These are phyloP conservation scores for Oceanodroma tethys DNA, from an alignment of 2,113 vertebrate genomes.

Conservation along the genomic window DNA sequence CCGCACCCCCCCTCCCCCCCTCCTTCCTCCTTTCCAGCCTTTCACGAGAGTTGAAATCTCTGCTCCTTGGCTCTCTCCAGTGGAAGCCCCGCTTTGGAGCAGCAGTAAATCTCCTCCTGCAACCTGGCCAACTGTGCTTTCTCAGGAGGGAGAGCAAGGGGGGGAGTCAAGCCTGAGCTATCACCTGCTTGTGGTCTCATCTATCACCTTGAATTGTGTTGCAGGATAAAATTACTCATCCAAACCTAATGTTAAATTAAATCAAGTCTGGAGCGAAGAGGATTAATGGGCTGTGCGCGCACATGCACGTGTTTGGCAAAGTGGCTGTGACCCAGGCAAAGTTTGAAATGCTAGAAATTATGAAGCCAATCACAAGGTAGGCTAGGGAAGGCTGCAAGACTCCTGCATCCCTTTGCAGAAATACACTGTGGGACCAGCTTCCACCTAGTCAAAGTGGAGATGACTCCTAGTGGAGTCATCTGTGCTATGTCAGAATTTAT, in stretches of 20 bases:
- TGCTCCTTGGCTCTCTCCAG: background rate
- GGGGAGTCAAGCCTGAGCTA: background rate
- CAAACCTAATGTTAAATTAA: slow-evolving; percentile 69
- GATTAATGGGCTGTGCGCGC: slow-evolving; percentile 55
- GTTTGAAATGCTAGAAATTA: background rate
- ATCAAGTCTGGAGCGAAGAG: slow-evolving; percentile 47
- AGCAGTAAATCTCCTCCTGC: background rate
- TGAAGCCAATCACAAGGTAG: background rate
- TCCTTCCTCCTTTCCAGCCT: background rate
- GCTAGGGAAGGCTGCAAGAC: background rate
- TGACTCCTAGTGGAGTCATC: background rate
- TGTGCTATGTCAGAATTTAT: background rate
- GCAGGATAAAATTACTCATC: slow-evolving; percentile 69
- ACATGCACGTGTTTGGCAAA: background rate
- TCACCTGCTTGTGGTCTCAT: slow-evolving; percentile 52
- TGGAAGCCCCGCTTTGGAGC: background rate
- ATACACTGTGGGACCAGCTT: background rate
- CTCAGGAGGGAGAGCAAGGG: background rate
- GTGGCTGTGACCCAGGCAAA: background rate
- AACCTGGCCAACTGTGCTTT: background rate
- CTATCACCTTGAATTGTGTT: slow-evolving; percentile 63
- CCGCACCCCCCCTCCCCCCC: background rate
- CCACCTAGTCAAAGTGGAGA: background rate
- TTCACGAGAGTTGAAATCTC: background rate
- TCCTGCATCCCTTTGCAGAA: background rate